Conservation (phyloP, 2,888 invertebrate species). For the Yponomeuta sedellus region DNA sequence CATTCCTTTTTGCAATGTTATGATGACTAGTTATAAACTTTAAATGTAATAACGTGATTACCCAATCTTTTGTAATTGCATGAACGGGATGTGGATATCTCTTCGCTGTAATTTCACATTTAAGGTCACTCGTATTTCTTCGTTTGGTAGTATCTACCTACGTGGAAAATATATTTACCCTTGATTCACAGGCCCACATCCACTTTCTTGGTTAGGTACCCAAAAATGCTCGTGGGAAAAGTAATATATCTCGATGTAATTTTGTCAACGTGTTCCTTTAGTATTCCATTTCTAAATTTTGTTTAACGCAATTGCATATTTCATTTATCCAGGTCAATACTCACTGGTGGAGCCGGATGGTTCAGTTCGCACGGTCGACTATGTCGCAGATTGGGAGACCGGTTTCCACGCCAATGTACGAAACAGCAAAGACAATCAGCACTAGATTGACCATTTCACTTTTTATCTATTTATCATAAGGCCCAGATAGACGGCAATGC, state of each 20-base stretch:
- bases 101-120: not conserved
- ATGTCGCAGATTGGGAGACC: slow-evolving; percentile 86
- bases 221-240: too few species aligned
- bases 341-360: slow-evolving; percentile 84
- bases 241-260: too few species aligned
- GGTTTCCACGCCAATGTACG: slow-evolving; percentile 85
- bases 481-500: too few species aligned
- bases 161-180: too few species aligned
- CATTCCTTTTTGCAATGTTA: not conserved
- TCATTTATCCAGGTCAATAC: slow-evolving; percentile 67
- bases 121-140: not conserved
- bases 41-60: not conserved
- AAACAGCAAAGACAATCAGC: slow-evolving; percentile 77
- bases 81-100: not conserved
- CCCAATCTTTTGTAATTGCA: not conserved
- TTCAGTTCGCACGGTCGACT: slow-evolving; percentile 83
- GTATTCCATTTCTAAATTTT: not conserved
- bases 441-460: slow-evolving; percentile 34
- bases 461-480: too few species aligned
- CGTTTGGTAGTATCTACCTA: too few species aligned
- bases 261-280: too few species aligned
- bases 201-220: too few species aligned
- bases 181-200: too few species aligned
- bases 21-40: not conserved
- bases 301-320: not conserved